Evolutionary conservation across 1,140 invertebrate species (phyloP), one percentile per base, ranked within the genome.

Genomic region (Bombus haemorrhoidalis): DNA sequence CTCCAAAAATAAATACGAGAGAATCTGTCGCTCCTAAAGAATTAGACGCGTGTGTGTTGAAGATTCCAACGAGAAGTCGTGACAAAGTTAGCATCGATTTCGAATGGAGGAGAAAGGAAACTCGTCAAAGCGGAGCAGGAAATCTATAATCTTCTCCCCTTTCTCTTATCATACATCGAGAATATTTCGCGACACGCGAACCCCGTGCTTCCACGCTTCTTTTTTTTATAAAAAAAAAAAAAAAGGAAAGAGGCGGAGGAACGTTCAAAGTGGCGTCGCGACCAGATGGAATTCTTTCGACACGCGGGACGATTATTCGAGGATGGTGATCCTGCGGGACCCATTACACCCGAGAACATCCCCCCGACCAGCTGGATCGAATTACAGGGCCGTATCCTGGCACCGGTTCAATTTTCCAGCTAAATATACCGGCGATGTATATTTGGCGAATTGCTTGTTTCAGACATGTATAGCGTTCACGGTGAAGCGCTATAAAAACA

Each of bases 361-460:
- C 89, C 86, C 59, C 73, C 66, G 34, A 25, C 25, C 73, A 32
- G 37, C 39, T 80, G 81, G 86, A 91, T 91, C 87, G 82, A 84
- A 91, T 91, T 91, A 89, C 90, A 91, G 85, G 87, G 82, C 62
- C 69, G 76, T 74, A 84, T 89, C 87, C 89, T 91, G 89, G 90
- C 87, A 91, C 34, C 75, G 80, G 79, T 89, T 86, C 87, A 90
- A 91, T 88, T 91, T 86, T 83, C 82, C 80, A 87, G 86, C 82
- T 87, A 91, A 91, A 91, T 85, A 83, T 86, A 91, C 75, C 39
- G 77, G 41, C 41, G 72, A 78, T 81, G 88, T 82, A 89, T 80
- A 86, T 89, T 89, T 82, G 81, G 79, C 87, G 75, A 89, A 89
- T 89, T 76, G 83, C 83, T 86, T 89, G 79, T 89, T 80, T 78